These are phyloP conservation scores for Polypterus bichir DNA, from an alignment of 2,113 vertebrate species.

Conservation along the genomic window DNA sequence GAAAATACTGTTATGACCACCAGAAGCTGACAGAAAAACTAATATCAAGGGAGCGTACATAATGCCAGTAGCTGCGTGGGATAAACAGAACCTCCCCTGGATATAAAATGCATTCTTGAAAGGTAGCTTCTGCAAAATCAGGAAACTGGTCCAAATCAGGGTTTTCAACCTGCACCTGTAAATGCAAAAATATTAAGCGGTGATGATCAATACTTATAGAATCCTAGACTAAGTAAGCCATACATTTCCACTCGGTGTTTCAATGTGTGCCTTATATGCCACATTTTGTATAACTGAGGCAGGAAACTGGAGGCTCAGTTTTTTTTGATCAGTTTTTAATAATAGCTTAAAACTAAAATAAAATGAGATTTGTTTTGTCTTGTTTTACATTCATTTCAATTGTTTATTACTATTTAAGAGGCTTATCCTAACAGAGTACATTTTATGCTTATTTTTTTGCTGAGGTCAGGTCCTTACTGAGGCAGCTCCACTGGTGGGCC, in stretches of 20 bases:
- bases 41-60: conserved; percentile 70
- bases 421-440: too few species aligned
- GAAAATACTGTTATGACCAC: conserved; percentile 65
- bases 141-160: conserved; percentile 69
- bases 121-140: conserved; percentile 56
- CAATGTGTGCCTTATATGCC: not conserved
- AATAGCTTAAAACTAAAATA: too few species aligned
- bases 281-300: not conserved
- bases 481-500: too few species aligned
- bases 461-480: too few species aligned
- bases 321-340: too few species aligned
- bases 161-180: conserved; percentile 79
- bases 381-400: too few species aligned
- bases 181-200: conserved; percentile 4
- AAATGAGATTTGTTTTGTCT: too few species aligned
- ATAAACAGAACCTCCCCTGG: conserved; percentile 89
- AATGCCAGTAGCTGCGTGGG: conserved; percentile 79
- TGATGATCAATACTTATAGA: not conserved
- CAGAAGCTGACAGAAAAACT: conserved; percentile 96
- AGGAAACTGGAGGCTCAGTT: too few species aligned
- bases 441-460: too few species aligned
- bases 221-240: not conserved
- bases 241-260: not conserved
- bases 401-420: too few species aligned
- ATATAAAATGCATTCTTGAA: conserved; percentile 65